phyloP scores from a whole-genome alignment of 1,140 invertebrate species.

The Gryon sp. region DNA sequence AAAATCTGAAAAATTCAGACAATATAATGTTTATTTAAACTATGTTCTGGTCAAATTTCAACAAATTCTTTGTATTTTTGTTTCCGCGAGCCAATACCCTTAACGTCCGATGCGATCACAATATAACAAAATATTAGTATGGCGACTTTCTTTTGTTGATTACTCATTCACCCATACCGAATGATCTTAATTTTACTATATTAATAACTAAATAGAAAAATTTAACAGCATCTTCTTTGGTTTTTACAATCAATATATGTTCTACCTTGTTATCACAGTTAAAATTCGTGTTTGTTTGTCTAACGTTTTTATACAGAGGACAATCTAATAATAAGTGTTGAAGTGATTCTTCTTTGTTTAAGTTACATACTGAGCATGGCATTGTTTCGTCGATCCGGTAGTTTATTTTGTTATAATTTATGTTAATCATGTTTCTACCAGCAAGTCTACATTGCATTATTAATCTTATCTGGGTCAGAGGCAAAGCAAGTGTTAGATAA shows the following conservation, averaged over 20 bases:
- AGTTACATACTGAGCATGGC: background rate
- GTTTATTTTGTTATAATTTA: conserved; percentile 11
- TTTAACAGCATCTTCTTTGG: too few species aligned
- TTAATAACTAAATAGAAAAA: background rate
- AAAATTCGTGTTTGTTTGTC: background rate
- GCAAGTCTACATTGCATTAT: conserved; percentile 7
- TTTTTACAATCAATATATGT: too few species aligned
- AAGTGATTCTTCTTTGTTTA: background rate
- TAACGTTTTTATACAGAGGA: background rate
- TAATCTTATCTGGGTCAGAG: background rate
- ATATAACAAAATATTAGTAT: too few species aligned
- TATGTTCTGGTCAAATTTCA: too few species aligned
- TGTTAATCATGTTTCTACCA: background rate
- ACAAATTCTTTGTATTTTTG: too few species aligned
- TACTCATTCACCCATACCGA: conserved; percentile 4
- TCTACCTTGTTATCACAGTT: background rate
- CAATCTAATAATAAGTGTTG: conserved; percentile 2
- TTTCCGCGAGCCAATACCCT: too few species aligned
- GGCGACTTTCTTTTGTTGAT: too few species aligned
- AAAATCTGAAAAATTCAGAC: too few species aligned
- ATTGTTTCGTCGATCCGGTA: conserved; percentile 3
- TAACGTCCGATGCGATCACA: too few species aligned
- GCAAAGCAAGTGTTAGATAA: background rate
- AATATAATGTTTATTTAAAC: too few species aligned
- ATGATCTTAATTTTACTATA: conserved; percentile 5